Conservation (phyloP, 2,797 vertebrate genomes). For the Mormyrops boulengeri region DNA sequence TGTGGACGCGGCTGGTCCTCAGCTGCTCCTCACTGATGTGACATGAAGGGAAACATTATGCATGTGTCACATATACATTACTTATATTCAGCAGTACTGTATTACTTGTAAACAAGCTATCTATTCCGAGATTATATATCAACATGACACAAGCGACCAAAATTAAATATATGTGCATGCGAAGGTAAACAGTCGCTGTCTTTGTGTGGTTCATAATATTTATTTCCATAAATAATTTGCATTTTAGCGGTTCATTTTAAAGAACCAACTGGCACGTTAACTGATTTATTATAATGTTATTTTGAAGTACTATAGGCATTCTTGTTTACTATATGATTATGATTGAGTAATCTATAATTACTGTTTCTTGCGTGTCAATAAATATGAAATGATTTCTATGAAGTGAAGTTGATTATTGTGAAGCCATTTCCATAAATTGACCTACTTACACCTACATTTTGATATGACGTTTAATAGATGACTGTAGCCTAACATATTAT, state of each 20-base stretch:
- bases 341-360: background rate
- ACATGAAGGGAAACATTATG: conserved; percentile 25
- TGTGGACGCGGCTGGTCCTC: background rate
- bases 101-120: background rate
- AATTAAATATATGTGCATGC: background rate
- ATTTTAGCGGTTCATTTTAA: background rate
- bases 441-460: background rate
- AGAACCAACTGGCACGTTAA: background rate
- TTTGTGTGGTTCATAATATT: background rate
- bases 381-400: background rate
- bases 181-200: background rate
- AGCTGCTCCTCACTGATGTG: background rate
- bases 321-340: background rate
- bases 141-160: background rate
- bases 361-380: background rate
- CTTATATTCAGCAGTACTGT: background rate
- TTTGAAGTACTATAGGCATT: background rate
- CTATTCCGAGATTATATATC: background rate
- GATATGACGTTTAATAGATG: background rate
- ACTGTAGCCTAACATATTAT: background rate
- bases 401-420: background rate
- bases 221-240: background rate
- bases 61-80: conserved; percentile 32
- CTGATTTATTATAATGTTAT: background rate
- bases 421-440: background rate